Conservation (phyloP, 2,888 invertebrate species). For the Calameuta idolon region DNA sequence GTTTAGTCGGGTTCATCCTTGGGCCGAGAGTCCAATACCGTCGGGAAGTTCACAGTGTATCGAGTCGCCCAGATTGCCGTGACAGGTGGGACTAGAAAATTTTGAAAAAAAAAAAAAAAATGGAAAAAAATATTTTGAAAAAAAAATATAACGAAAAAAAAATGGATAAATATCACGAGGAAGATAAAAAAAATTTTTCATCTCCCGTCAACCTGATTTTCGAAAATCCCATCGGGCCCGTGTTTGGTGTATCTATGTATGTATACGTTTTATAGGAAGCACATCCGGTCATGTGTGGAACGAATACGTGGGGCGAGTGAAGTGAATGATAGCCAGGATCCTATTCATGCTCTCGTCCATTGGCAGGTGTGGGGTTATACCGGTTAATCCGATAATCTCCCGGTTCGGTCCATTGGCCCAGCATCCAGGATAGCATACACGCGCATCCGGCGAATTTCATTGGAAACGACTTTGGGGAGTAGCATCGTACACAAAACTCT, state of each 20-base stretch:
- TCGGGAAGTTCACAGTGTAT: background rate
- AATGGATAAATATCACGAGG: too few relatives aligned
- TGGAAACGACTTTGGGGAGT: background rate
- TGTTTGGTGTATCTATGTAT: background rate
- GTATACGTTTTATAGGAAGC: slow-evolving; percentile 6
- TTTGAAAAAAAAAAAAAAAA: too few relatives aligned
- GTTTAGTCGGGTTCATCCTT: background rate
- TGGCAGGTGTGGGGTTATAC: slow-evolving; percentile 27
- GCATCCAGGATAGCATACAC: slow-evolving; percentile 18
- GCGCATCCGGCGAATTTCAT: background rate
- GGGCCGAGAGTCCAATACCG: background rate
- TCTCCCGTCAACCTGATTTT: background rate
- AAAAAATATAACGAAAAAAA: too few relatives aligned
- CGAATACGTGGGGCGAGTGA: slow-evolving; percentile 13
- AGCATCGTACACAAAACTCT: background rate
- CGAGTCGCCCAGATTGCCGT: too few relatives aligned
- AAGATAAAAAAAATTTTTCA: too few relatives aligned
- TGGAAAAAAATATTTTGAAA: too few relatives aligned
- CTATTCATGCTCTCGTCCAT: slow-evolving; percentile 36
- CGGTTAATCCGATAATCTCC: slow-evolving; percentile 59
- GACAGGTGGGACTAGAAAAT: too few relatives aligned
- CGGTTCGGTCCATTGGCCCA: slow-evolving; percentile 47
- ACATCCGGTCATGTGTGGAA: slow-evolving; percentile 19
- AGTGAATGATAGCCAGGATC: slow-evolving; percentile 43
- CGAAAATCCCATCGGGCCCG: slow-evolving; percentile 24